Conservation (phyloP, 2,113 vertebrate genomes). For the Ariopsis seemanni region DNA sequence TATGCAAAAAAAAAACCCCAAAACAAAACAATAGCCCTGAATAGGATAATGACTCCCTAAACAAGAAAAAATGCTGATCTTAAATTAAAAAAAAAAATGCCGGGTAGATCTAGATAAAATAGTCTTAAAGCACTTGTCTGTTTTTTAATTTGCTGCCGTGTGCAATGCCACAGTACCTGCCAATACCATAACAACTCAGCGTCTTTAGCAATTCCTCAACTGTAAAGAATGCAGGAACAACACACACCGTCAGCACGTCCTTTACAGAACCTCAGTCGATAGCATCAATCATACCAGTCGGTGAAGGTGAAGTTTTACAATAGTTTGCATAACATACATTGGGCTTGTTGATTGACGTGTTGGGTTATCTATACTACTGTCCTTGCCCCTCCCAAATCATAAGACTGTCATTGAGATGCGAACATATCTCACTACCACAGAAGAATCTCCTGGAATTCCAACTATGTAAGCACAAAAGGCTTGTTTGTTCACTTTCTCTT, state of each 20-base stretch:
- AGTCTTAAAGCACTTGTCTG: background rate
- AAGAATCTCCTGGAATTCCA: slow-evolving; percentile 25
- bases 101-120: background rate
- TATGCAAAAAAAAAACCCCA: too few relatives aligned
- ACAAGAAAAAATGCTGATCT: background rate
- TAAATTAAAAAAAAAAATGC: background rate
- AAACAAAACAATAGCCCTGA: too few relatives aligned
- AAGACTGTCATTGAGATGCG: slow-evolving; percentile 3
- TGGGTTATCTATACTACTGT: slow-evolving; percentile 19
- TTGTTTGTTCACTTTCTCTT: slow-evolving; percentile 4
- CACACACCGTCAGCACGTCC: slow-evolving; percentile 11
- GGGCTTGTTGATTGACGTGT: background rate
- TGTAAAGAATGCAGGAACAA: slow-evolving; percentile 1
- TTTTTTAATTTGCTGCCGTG: background rate
- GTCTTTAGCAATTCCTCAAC: background rate
- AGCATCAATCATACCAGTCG: slow-evolving; percentile 24
- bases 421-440: background rate
- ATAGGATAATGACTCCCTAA: background rate
- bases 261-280: slow-evolving; percentile 38
- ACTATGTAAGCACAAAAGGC: slow-evolving; percentile 10
- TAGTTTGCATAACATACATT: slow-evolving; percentile 52
- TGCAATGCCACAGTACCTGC: background rate
- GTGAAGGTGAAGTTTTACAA: slow-evolving; percentile 43
- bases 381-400: slow-evolving; percentile 27
- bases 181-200: background rate